Evolutionary conservation across 2,888 invertebrate genomes (phyloP), one percentile per base, ranked within the genome.

Genomic region (Lingula anatina): DNA sequence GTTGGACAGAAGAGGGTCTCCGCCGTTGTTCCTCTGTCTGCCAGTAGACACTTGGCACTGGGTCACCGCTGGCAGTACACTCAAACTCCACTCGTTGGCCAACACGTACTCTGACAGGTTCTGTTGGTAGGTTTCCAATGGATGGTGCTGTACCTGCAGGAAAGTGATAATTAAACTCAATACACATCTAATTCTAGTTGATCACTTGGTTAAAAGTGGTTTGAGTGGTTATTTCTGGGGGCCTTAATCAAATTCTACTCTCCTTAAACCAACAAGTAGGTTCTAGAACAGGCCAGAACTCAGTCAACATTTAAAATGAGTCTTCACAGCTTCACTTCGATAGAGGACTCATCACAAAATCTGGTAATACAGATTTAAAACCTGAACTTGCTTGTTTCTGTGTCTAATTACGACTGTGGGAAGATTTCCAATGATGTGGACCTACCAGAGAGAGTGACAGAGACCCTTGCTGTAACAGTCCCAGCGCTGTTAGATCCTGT

Each of bases 401-500:
- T 26, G 5, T 24, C 39, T 15, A n/a, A n/a, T n/a, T n/a, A n/a
- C n/a, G n/a, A n/a, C n/a, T n/a, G n/a, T n/a, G n/a, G n/a, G n/a
- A n/a, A n/a, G n/a, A n/a, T n/a, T n/a, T n/a, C n/a, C 23, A 25
- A 43, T 9, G 5, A 20, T 9, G 7, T 43, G 43, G 12, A 5
- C 38, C 20, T 59, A 76, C 77, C 77, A 64, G 65, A 61, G 23
- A 78, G 67, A 46, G 83, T 82, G 42, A 95, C 80, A 0, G 81
- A 79, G 0, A 87, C 85, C 4, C 84, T 82, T 0, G 84, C 86
- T 2, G 84, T 84, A 0, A 81, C 82, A 1, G 82, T 81, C 9
- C 94, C 94, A 7, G 87, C 90, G 1, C 81, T 78, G 71, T 93
- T 95, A 42, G 83, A 82, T 0, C 90, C 94, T 0, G 85, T 82